Base-by-base conservation (phyloP, 2,888 invertebrate genomes). In the Chorisops tibialis region DNA sequence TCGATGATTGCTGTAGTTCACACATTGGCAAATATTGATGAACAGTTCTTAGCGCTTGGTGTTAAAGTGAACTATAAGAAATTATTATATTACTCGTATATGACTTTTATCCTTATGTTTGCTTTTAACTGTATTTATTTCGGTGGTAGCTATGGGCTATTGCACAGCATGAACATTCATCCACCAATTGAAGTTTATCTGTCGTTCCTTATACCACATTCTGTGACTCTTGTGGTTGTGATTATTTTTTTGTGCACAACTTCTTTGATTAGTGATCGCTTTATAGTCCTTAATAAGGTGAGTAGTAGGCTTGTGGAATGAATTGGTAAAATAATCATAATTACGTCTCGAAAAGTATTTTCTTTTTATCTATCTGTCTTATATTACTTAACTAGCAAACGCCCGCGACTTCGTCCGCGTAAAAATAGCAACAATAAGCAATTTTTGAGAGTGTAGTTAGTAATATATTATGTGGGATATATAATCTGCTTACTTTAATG, bases 41-140 rank as follows among this genome's bases (percentile, higher is more conserved):
- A 58, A 18, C 43, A 58, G 12, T 47, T 58, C 19, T 16, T 45
- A 9, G 14, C n/a, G 22, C 19, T 45, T 11, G 58, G 58, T 2
- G 47, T 58, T 24, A 43, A 45, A 58, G 35, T 58, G 18, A 58
- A 58, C 43, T 58, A 58, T 35, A 58, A 35, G n/a, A 58, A 58
- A 19, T 35, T 43, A 9, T 45, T 58, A 22, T 30, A 16, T 16
- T 45, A 58, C 45, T 38, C 45, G 2, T 58, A 58, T 19, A n/a
- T 30, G 2, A 38, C 75, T 37, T 72, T 75, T 11, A 30, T 45
- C 2, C 4, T 43, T 9, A 30, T 19, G 14, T 4, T 16, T 11
- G 12, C n/a, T 5, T 9, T 24, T 2, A 30, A 58, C 30, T 2
- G 12, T 1, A 5, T 11, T 11, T 58, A 58, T 37, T 45, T 58